Percentiles rank a stretch among this genome's conserved stretches.
Conservation (phyloP, 2,888 invertebrate species). For the Sipha maydis region DNA sequence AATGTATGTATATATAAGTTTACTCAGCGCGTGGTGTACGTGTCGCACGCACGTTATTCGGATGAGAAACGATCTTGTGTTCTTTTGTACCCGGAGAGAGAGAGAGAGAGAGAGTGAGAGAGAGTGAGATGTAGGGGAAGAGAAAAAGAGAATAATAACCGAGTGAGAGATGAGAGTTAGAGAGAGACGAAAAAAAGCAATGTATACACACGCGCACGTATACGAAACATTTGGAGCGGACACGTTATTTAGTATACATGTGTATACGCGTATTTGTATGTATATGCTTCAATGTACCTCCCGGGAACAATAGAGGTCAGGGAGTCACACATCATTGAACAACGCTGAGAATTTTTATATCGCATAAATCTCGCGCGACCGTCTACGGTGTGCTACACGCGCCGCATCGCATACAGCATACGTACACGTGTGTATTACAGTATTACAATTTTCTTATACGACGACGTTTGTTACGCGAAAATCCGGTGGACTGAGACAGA, state of each 20-base stretch:
- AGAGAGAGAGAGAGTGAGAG: not conserved
- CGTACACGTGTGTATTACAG: not conserved
- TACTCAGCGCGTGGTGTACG: not conserved
- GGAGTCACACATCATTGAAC: slow-evolving; percentile 52
- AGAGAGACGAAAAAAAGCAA: not conserved
- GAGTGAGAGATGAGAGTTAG: not conserved
- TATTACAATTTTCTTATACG: not conserved
- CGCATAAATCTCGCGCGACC: slow-evolving; percentile 41
- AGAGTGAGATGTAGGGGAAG: not conserved
- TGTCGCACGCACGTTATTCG: slow-evolving; percentile 12
- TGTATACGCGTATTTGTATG: not conserved
- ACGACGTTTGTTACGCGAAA: not conserved
- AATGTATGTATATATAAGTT: no score
- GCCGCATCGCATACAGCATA: not conserved
- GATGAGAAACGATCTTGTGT: slow-evolving; percentile 39
- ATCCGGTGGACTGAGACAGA: not conserved
- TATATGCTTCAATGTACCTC: slow-evolving; percentile 2
- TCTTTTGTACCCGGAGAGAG: not conserved
- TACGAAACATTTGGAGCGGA: slow-evolving; percentile 41
- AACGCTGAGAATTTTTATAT: slow-evolving; percentile 50
- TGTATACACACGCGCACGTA: not conserved
- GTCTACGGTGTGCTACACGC: not conserved
- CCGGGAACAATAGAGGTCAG: slow-evolving; percentile 47
- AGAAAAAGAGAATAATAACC: not conserved
- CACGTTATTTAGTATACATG: not conserved